Percentiles rank a stretch among this genome's conserved stretches.
Evolutionary conservation across 2,888 invertebrate species (phyloP).

Genomic region (Drosophila borborema): DNA sequence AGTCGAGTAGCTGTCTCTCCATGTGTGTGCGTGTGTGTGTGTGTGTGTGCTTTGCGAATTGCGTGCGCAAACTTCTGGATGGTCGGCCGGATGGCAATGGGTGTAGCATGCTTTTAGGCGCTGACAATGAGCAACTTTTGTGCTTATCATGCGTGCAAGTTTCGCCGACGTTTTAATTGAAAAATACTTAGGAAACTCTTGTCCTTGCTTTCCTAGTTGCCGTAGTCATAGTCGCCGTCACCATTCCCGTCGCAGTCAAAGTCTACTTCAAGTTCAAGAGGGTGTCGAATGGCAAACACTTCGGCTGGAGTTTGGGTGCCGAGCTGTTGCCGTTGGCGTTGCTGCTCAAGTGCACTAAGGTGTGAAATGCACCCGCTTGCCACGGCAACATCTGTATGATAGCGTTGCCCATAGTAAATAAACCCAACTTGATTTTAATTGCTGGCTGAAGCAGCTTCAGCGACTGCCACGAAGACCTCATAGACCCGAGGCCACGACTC

Average conservation of each 20-base stretch:
- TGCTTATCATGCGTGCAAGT: slow-evolving; percentile 78
- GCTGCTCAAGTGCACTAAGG: slow-evolving; percentile 67
- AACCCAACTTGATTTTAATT: slow-evolving; percentile 66
- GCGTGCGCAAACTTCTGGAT: slow-evolving; percentile 49
- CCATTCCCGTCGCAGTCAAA: slow-evolving; percentile 8
- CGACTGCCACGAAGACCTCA: slow-evolving; percentile 2
- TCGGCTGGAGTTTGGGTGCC: slow-evolving; percentile 19
- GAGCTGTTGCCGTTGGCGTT: slow-evolving; percentile 28
- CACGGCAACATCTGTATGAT: slow-evolving; percentile 22
- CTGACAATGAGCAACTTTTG: slow-evolving; percentile 74
- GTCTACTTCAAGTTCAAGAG: slow-evolving; percentile 54
- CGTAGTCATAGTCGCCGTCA: slow-evolving; percentile 19
- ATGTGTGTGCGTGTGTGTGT: slow-evolving; percentile 1
- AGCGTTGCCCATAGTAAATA: slow-evolving; percentile 50
- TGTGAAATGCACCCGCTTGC: slow-evolving; percentile 58
- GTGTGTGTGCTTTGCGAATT: slow-evolving; percentile 27
- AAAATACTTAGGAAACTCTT: slow-evolving; percentile 75
- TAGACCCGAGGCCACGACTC: slow-evolving; percentile 8
- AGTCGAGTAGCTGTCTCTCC: slow-evolving; percentile 17
- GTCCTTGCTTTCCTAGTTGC: slow-evolving; percentile 20
- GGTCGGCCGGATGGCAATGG: slow-evolving; percentile 33
- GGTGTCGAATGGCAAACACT: slow-evolving; percentile 74
- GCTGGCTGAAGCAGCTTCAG: slow-evolving; percentile 59
- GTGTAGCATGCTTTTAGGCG: slow-evolving; percentile 66
- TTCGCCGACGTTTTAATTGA: slow-evolving; percentile 74